Conservation (phyloP, 2,113 vertebrate genomes). For the Chamaea fasciata region DNA sequence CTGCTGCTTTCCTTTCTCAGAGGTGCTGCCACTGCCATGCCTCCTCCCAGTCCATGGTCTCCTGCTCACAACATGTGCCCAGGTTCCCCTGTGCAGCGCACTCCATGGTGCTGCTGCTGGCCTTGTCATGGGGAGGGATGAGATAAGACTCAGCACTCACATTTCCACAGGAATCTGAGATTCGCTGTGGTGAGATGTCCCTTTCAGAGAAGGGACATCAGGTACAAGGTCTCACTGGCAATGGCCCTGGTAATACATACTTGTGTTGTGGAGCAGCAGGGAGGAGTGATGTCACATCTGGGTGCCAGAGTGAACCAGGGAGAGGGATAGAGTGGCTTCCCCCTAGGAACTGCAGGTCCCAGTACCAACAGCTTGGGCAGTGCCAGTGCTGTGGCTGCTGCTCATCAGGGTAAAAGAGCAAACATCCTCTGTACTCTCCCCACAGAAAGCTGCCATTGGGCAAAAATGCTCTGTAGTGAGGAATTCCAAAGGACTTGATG, state of each 20-base stretch:
- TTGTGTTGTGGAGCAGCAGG: background rate
- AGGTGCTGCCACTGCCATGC: background rate
- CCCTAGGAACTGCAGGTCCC: background rate
- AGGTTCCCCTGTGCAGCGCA: background rate
- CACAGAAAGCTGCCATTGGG: background rate
- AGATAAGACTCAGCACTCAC: background rate
- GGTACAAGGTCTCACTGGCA: background rate
- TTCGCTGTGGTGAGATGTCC: background rate
- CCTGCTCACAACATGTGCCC: background rate
- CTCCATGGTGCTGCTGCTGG: background rate
- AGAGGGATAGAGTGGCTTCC: background rate
- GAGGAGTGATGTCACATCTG: background rate
- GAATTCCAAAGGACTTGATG: background rate
- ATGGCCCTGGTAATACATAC: background rate
- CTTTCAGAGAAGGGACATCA: background rate
- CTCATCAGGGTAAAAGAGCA: background rate
- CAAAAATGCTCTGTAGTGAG: background rate
- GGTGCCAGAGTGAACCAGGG: background rate
- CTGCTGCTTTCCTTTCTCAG: background rate
- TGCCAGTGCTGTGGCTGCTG: background rate
- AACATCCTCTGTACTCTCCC: background rate
- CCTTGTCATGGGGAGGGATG: background rate
- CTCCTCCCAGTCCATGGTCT: accelerated
- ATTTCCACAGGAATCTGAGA: background rate
- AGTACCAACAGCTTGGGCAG: background rate